phyloP scores from a whole-genome alignment of 1,140 invertebrate genomes.

The Lucilia cuprina region DNA sequence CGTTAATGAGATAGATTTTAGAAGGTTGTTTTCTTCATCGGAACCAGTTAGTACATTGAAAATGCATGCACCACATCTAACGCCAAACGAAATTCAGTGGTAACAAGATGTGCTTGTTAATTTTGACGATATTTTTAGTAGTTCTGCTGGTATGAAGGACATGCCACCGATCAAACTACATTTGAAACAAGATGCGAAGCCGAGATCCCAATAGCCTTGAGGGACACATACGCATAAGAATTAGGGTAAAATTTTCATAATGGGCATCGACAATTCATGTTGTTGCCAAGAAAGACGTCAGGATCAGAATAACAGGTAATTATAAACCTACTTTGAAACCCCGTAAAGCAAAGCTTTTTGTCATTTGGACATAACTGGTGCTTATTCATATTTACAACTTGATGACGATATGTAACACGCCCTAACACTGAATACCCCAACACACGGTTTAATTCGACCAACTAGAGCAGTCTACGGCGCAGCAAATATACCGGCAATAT shows the following conservation, averaged over 20 bases:
- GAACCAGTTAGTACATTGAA: background rate
- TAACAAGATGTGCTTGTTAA: background rate
- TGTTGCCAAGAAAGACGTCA: constrained; percentile 8
- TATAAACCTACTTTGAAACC: constrained; percentile 50
- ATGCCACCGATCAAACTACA: constrained; percentile 19
- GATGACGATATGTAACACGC: constrained; percentile 38
- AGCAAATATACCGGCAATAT: constrained; percentile 42
- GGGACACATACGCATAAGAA: constrained; percentile 21
- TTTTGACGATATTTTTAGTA: background rate
- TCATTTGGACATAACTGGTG: no score
- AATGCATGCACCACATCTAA: background rate
- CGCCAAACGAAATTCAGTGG: background rate
- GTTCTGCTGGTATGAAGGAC: background rate
- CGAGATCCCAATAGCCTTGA: constrained; percentile 17
- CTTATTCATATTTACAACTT: no score
- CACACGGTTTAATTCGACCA: no score
- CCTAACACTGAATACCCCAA: background rate
- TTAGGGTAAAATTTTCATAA: constrained; percentile 38
- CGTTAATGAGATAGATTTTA: background rate
- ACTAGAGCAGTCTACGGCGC: constrained; percentile 42
- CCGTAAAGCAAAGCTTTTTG: background rate
- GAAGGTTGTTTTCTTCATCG: constrained; percentile 1
- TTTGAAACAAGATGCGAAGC: constrained; percentile 16
- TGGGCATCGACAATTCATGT: constrained; percentile 37
- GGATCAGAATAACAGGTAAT: constrained; percentile 46